A percentile compares a stretch with the other conserved stretches of the same genome.
These are phyloP conservation scores for Drosophila testacea DNA, from an alignment of 2,888 invertebrate genomes.

Conservation along the genomic window DNA sequence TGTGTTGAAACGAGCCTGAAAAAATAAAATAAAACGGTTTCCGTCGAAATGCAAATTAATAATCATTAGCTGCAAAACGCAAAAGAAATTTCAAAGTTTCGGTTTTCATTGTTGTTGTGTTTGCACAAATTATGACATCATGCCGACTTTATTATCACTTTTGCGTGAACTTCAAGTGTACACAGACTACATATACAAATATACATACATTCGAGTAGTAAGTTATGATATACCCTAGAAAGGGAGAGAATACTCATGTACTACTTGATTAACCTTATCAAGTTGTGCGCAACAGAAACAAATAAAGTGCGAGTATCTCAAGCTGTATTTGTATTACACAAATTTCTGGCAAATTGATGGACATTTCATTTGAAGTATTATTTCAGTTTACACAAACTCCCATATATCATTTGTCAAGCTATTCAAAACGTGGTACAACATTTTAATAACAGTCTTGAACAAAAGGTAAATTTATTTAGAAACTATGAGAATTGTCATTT, in stretches of 20 bases:
- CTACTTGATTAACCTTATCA: constrained; percentile 16
- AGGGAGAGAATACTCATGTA: neutral
- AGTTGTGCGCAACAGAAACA: constrained; percentile 4
- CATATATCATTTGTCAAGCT: neutral
- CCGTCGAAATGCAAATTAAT: constrained; percentile 62
- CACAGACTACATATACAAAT: constrained; percentile 19
- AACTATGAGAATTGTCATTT: neutral
- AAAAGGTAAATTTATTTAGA: neutral
- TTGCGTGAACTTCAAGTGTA: constrained; percentile 64
- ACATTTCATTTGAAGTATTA: neutral
- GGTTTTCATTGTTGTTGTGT: constrained; percentile 27
- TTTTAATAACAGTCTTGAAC: neutral
- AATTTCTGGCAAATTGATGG: neutral
- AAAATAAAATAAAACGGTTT: constrained; percentile 38
- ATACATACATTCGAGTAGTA: neutral
- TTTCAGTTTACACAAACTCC: neutral
- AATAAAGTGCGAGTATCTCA: neutral
- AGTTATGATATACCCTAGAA: constrained; percentile 17
- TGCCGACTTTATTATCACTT: constrained; percentile 70
- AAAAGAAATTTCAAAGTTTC: constrained; percentile 50
- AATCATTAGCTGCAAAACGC: constrained; percentile 50
- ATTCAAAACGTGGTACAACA: neutral
- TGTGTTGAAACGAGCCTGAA: constrained; percentile 31
- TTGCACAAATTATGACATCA: constrained; percentile 71
- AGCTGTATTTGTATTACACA: constrained; percentile 4